phyloP scores from a whole-genome alignment of 2,113 vertebrate genomes.

The Catharus bicknelli region DNA sequence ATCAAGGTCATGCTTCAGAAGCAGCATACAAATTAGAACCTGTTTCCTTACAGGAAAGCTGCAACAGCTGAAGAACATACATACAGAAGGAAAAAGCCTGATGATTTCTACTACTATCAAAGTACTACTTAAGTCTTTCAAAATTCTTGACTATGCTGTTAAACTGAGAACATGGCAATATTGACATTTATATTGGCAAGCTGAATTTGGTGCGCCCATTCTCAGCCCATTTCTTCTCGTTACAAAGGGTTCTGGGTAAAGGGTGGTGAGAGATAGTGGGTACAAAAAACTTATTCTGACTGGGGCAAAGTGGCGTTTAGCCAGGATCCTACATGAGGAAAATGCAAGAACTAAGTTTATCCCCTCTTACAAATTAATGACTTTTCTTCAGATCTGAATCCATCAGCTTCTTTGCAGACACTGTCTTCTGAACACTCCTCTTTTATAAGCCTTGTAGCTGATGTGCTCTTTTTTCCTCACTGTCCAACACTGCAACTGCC shows the following conservation, averaged over 20 bases:
- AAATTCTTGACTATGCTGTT: neutral
- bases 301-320: neutral
- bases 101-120: neutral
- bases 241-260: neutral
- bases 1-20: conserved; percentile 43
- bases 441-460: neutral
- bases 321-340: neutral
- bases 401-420: neutral
- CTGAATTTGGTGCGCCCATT: neutral
- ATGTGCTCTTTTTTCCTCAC: neutral
- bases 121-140: neutral
- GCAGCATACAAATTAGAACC: conserved; percentile 32
- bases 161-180: neutral
- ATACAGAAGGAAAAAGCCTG: neutral
- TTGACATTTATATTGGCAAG: neutral
- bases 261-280: neutral
- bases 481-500: neutral
- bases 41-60: neutral
- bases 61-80: neutral
- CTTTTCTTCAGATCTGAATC: neutral
- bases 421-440: neutral
- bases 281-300: neutral
- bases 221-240: neutral
- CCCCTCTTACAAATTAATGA: neutral
- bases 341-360: neutral